Evolutionary conservation across 2,797 vertebrate genomes (phyloP), one percentile per base, ranked within the genome.

Genomic region (Gallinago stenura): DNA sequence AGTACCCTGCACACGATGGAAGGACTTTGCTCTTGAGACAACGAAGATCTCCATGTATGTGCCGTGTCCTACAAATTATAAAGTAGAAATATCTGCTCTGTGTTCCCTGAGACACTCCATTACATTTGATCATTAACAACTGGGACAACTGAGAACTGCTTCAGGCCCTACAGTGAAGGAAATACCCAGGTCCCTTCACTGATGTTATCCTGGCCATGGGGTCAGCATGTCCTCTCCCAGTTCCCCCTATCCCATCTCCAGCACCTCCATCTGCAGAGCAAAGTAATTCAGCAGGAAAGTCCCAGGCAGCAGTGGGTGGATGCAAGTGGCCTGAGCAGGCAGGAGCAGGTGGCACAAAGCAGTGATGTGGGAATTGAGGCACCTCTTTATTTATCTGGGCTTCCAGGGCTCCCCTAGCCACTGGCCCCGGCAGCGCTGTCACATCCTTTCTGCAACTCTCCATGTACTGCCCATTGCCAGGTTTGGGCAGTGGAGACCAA

Each of bases 381-480:
- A 30, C 24, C 9, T 78, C 28, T 69, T 25, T 14, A 12, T n/a
- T 72, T 31, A 18, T 33, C 65, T n/a, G 46, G 28, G 26, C 24
- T 72, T 64, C 60, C 50, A 73, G 22, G 10, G 25, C 22, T 3
- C 5, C 1, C 2, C 4, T 9, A 45, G 15, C 25, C 3, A 0
- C 19, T 43, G 33, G 14, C 15, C 18, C 9, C 45, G 21, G 15
- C 43, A 85, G 37, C 71, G 14, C 12, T 18, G 6, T 53, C 1
- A 1, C 12, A 45, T 7, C 7, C 9, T 71, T 71, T 71, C 53
- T 81, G 41, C 58, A 19, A 18, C 35, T 21, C 45, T 79, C n/a
- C 51, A 46, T 7, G 41, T 37, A 75, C 15, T 1, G 1, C 1
- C 18, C 9, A 9, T 58, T 70, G 25, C 6, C 35, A 51, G 9